These are phyloP conservation scores for Rhinopomastus cyanomelas DNA, from an alignment of 2,113 vertebrate genomes.

Conservation along the genomic window DNA sequence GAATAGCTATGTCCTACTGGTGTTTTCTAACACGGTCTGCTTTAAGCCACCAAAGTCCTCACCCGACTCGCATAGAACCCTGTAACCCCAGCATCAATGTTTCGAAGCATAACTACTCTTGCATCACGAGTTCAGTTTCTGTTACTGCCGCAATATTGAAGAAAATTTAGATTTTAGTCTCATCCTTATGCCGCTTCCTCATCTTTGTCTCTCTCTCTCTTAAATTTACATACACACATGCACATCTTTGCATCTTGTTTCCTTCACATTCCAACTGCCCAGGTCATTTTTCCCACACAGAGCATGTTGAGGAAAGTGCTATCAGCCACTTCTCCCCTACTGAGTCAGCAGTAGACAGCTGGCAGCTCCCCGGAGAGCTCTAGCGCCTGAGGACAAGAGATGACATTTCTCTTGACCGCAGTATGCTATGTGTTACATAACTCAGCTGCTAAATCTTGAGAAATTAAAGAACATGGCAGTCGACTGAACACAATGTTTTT, in stretches of 20 bases:
- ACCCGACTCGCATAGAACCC: not conserved
- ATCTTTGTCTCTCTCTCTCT: not conserved
- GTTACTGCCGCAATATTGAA: not conserved
- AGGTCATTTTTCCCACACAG: not conserved
- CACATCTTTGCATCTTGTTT: not conserved
- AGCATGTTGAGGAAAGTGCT: not conserved
- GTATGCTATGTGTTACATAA: not conserved
- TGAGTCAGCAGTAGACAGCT: not conserved
- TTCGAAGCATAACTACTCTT: not conserved
- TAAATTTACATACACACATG: not conserved
- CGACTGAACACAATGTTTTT: fast-evolving
- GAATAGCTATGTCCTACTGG: not conserved
- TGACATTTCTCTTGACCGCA: not conserved
- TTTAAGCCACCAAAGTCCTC: not conserved
- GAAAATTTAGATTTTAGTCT: not conserved
- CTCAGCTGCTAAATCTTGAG: not conserved
- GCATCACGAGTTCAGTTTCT: not conserved
- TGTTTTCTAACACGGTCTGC: not conserved
- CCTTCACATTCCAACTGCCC: not conserved
- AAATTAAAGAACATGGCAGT: not conserved
- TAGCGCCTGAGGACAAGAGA: not conserved
- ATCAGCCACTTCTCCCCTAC: not conserved
- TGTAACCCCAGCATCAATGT: fast-evolving
- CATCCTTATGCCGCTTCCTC: not conserved
- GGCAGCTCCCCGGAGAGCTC: not conserved